These are phyloP conservation scores for Drosophila ironensis DNA, from an alignment of 1,140 invertebrate species.

Conservation along the genomic window DNA sequence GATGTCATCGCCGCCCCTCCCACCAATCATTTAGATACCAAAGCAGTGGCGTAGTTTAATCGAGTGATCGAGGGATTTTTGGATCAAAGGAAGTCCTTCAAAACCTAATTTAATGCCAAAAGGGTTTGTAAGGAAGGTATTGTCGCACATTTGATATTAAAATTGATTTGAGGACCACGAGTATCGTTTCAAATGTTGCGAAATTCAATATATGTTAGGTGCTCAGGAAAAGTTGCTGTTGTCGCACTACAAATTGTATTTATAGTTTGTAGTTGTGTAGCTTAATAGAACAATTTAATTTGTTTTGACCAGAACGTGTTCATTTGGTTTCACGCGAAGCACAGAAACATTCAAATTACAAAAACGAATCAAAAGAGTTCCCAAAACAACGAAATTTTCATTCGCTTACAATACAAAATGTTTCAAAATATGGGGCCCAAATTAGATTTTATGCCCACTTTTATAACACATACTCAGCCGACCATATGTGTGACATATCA, in stretches of 20 bases:
- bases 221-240: neutral
- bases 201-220: neutral
- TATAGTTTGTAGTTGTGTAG: neutral
- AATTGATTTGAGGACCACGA: neutral
- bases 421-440: neutral
- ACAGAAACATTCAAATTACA: neutral
- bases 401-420: neutral
- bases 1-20: slow-evolving; percentile 30
- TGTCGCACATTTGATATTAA: too few relatives aligned
- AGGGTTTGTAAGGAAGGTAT: too few relatives aligned
- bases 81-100: too few relatives aligned
- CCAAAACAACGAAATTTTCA: neutral
- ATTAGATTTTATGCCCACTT: slow-evolving; percentile 9
- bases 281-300: neutral
- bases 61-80: neutral
- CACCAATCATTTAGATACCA: slow-evolving; percentile 27
- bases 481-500: neutral
- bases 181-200: neutral
- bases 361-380: too few relatives aligned
- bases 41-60: slow-evolving; percentile 21
- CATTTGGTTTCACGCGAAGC: slow-evolving; percentile 9
- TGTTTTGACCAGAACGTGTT: slow-evolving; percentile 24
- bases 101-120: too few relatives aligned
- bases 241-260: neutral
- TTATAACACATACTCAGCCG: too few relatives aligned